phyloP scores from a whole-genome alignment of 2,113 vertebrate species.

The Ictalurus punctatus region DNA sequence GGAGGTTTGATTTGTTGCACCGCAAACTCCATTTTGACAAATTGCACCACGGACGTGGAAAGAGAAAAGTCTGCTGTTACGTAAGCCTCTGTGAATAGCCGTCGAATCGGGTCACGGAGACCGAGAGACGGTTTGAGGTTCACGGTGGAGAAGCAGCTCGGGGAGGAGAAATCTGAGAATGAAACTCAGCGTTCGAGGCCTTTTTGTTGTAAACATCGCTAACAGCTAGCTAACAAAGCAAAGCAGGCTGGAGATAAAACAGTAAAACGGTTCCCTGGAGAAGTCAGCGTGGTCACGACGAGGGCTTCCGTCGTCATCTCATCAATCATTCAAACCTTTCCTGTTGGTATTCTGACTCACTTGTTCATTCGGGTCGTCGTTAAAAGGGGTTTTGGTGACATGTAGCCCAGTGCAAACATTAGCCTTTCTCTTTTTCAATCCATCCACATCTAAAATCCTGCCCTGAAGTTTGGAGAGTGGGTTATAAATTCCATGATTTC shows the following conservation, averaged over 20 bases:
- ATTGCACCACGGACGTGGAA: background rate
- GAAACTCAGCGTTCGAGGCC: background rate
- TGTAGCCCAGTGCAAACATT: background rate
- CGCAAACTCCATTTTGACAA: background rate
- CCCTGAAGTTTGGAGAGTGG: background rate
- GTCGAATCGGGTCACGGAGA: background rate
- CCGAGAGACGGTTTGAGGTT: background rate
- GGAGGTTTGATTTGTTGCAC: conserved; percentile 15
- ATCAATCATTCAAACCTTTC: background rate
- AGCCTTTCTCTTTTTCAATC: background rate
- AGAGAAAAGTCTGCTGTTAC: background rate
- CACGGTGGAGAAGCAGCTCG: background rate
- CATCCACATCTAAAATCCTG: background rate
- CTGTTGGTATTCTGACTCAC: background rate
- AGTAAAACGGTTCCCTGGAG: background rate
- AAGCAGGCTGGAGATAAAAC: too few species aligned
- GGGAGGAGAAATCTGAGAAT: background rate
- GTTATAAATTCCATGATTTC: background rate
- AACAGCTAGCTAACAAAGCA: background rate
- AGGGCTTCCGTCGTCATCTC: background rate
- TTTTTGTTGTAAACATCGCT: background rate
- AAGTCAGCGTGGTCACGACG: background rate
- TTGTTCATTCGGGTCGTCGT: background rate
- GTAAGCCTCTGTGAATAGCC: background rate
- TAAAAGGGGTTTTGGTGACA: background rate